These are phyloP conservation scores for Hydrotaea cyrtoneurina DNA, from an alignment of 2,888 invertebrate genomes.

Conservation along the genomic window DNA sequence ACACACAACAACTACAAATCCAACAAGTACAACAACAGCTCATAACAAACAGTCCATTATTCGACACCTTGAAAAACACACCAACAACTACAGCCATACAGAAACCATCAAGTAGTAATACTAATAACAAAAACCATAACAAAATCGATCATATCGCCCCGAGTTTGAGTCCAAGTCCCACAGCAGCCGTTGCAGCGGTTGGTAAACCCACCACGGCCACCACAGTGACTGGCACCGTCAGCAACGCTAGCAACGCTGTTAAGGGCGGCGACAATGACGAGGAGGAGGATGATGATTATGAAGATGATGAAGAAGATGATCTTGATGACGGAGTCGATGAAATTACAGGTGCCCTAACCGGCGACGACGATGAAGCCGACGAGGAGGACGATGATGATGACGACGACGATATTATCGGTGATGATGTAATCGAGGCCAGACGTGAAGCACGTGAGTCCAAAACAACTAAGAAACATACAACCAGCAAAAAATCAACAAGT, in stretches of 20 bases:
- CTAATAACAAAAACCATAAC: constrained; percentile 63
- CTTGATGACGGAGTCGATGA: constrained; percentile 84
- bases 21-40: constrained; percentile 68
- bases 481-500: constrained; percentile 79
- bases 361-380: constrained; percentile 84
- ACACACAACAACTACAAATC: constrained; percentile 61
- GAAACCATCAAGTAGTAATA: constrained; percentile 68
- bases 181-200: constrained; percentile 60
- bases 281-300: constrained; percentile 84
- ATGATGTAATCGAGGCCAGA: constrained; percentile 85
- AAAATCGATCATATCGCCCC: constrained; percentile 59
- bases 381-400: constrained; percentile 86
- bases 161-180: constrained; percentile 69
- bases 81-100: constrained; percentile 61
- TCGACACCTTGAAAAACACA: constrained; percentile 64
- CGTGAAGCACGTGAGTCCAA: constrained; percentile 91
- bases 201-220: neutral
- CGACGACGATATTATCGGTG: constrained; percentile 85
- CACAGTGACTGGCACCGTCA: constrained; percentile 62
- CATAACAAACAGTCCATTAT: constrained; percentile 59
- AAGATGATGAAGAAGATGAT: constrained; percentile 80
- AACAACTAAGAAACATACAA: constrained; percentile 72
- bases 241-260: constrained; percentile 69
- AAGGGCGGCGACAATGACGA: constrained; percentile 77
- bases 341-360: constrained; percentile 85